A percentile compares a stretch with the other conserved stretches of the same genome.
Evolutionary conservation across 2,797 vertebrate species (phyloP).

Genomic region (Lacerta agilis): DNA sequence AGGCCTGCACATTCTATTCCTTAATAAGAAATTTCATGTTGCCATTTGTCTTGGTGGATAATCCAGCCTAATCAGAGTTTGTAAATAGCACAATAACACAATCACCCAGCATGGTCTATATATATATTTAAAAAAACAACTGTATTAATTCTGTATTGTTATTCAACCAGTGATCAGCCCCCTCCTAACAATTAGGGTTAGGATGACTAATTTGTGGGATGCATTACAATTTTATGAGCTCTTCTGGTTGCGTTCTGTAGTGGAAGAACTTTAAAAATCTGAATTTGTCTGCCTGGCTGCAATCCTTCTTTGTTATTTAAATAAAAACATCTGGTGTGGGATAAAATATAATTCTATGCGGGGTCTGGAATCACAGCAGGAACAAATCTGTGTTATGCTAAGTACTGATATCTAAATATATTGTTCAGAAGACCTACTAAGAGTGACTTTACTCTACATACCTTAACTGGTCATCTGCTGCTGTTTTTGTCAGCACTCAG

Average conservation of each 20-base stretch:
- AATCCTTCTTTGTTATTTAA: neutral
- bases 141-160: conserved; percentile 48
- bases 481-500: too few species aligned
- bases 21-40: neutral
- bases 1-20: too few species aligned
- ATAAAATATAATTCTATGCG: neutral
- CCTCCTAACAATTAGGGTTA: neutral
- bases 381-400: neutral
- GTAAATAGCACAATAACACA: neutral
- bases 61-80: neutral
- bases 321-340: neutral
- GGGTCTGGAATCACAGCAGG: neutral
- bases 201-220: neutral
- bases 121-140: neutral
- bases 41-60: neutral
- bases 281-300: neutral
- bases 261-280: neutral
- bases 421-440: neutral
- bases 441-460: neutral
- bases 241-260: neutral
- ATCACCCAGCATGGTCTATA: neutral
- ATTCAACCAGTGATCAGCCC: neutral
- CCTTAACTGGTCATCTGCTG: too few species aligned
- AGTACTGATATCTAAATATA: neutral
- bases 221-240: neutral